phyloP scores from a whole-genome alignment of 2,888 invertebrate genomes.

The Folsomia candida region DNA sequence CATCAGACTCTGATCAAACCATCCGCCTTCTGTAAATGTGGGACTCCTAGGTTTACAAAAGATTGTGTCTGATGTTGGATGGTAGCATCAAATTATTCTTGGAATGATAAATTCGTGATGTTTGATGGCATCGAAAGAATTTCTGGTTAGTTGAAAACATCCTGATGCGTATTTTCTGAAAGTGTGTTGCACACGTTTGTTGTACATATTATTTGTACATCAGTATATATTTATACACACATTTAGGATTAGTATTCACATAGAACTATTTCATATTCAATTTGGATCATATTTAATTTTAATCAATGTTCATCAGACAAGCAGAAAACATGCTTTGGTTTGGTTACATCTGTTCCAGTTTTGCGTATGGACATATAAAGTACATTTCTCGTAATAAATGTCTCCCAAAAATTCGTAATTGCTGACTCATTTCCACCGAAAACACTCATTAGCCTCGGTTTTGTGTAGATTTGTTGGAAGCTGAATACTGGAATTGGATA shows the following conservation, averaged over 20 bases:
- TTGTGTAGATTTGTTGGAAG: neutral
- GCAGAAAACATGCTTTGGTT: no score
- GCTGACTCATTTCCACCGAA: constrained; percentile 16
- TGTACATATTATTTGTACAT: neutral
- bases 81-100: constrained; percentile 6
- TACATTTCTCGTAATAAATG: neutral
- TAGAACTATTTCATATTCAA: neutral
- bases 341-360: neutral
- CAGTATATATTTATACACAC: no score
- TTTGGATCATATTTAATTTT: neutral
- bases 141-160: no score
- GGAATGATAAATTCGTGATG: neutral
- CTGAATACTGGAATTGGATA: neutral
- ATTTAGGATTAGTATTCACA: no score
- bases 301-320: neutral
- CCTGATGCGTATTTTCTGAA: no score
- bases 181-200: no score
- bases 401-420: neutral
- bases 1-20: neutral
- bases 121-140: neutral
- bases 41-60: neutral
- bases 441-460: neutral
- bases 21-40: neutral
- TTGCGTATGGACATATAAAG: neutral
- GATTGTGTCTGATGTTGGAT: neutral